Percentiles rank a stretch among this genome's conserved stretches.
These are phyloP conservation scores for Protaetia brevitarsis DNA, from an alignment of 1,140 invertebrate species.

Conservation along the genomic window DNA sequence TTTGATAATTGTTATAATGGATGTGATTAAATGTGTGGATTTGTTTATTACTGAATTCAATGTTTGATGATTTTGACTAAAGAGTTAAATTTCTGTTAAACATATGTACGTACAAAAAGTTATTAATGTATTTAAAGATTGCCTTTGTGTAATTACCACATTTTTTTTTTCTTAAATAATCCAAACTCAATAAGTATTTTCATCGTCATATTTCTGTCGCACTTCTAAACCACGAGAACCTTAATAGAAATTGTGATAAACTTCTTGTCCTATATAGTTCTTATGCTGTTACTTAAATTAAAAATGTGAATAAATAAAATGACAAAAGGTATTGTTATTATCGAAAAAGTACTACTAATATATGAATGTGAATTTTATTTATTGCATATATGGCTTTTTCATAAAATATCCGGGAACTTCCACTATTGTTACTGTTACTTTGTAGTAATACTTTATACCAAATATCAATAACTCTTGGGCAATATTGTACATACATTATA, in stretches of 20 bases:
- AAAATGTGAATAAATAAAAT: conserved; percentile 13
- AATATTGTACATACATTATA: conserved; percentile 7
- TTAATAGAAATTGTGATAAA: conserved; percentile 22
- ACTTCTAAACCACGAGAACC: conserved; percentile 17
- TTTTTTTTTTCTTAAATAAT: no score
- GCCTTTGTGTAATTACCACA: conserved; percentile 3
- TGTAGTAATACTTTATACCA: neutral
- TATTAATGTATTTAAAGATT: conserved; percentile 8
- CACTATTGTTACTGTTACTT: neutral
- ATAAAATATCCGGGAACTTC: conserved; percentile 10
- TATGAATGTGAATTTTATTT: neutral
- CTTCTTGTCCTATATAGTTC: conserved; percentile 15
- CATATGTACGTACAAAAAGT: neutral
- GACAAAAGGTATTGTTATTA: neutral
- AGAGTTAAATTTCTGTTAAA: neutral
- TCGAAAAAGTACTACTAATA: neutral
- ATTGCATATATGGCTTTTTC: neutral
- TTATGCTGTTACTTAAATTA: neutral
- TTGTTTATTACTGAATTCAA: neutral
- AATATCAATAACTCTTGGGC: neutral
- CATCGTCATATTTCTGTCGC: neutral
- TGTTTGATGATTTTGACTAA: neutral
- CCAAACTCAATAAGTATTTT: no score
- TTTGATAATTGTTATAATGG: conserved; percentile 16
- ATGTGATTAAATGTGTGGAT: conserved; percentile 8